Conservation (phyloP, 1,140 invertebrate species). For the Drosophila melanica region DNA sequence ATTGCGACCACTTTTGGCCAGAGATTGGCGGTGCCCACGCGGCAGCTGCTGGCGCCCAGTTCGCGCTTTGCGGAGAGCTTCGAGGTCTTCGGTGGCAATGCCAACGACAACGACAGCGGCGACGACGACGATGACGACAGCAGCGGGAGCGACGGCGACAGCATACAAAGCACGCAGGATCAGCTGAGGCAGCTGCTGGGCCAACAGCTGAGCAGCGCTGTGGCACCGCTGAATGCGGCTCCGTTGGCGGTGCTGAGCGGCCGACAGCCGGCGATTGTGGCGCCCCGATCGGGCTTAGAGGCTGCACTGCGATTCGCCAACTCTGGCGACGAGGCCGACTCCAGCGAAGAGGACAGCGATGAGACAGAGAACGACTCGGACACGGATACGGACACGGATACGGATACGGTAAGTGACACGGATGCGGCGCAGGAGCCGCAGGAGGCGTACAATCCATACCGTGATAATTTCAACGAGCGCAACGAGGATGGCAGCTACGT, state of each 20-base stretch:
- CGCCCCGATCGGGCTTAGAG: constrained; percentile 40
- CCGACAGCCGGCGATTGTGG: constrained; percentile 49
- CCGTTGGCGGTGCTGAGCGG: constrained; percentile 28
- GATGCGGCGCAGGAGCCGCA: neutral
- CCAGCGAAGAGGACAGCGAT: constrained; percentile 23
- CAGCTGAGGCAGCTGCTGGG: constrained; percentile 54
- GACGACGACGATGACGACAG: neutral
- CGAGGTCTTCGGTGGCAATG: constrained; percentile 21
- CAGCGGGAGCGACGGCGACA: neutral
- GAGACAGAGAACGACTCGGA: constrained; percentile 10
- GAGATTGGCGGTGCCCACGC: constrained; percentile 5
- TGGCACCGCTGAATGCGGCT: constrained; percentile 50
- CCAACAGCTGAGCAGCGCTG: constrained; percentile 51
- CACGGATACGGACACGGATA: constrained; percentile 4
- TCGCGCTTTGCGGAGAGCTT: constrained; percentile 36
- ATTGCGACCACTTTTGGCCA: constrained; percentile 16
- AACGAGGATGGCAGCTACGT: constrained; percentile 68
- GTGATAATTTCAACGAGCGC: constrained; percentile 66
- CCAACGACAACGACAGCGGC: neutral
- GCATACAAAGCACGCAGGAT: constrained; percentile 31
- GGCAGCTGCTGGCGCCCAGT: constrained; percentile 16
- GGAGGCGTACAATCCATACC: constrained; percentile 61
- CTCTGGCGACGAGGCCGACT: constrained; percentile 23
- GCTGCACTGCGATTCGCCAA: constrained; percentile 47
- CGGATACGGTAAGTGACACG: neutral